phyloP scores from a whole-genome alignment of 2,888 invertebrate species.

The Conomelus anceps region DNA sequence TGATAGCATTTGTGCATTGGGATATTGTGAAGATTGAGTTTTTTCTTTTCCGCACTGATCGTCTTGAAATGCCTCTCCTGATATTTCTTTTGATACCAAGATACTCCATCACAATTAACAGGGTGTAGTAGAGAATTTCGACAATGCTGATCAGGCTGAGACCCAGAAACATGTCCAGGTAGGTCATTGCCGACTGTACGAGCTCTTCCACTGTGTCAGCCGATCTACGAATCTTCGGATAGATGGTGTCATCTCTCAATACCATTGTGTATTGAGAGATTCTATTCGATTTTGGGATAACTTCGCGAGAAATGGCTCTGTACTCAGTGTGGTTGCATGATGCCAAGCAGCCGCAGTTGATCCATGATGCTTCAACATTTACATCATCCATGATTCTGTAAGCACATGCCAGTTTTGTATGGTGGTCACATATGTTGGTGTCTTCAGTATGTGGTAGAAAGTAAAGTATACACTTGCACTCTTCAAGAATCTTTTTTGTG shows the following conservation, averaged over 20 bases:
- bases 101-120: background rate
- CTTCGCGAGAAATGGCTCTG: background rate
- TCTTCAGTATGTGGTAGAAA: background rate
- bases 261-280: background rate
- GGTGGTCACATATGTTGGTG: background rate
- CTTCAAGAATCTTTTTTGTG: background rate
- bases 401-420: background rate
- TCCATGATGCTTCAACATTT: background rate
- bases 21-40: background rate
- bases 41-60: background rate
- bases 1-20: background rate
- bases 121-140: background rate
- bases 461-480: background rate
- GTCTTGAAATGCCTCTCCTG: background rate
- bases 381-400: background rate
- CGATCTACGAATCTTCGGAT: background rate
- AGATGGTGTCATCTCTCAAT: background rate
- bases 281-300: background rate
- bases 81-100: background rate
- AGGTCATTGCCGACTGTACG: background rate
- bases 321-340: background rate
- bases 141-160: background rate
- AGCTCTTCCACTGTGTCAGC: background rate
- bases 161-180: background rate
- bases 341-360: background rate